Evolutionary conservation across 2,888 invertebrate species (phyloP).

Genomic region (Allolobophora icterica): DNA sequence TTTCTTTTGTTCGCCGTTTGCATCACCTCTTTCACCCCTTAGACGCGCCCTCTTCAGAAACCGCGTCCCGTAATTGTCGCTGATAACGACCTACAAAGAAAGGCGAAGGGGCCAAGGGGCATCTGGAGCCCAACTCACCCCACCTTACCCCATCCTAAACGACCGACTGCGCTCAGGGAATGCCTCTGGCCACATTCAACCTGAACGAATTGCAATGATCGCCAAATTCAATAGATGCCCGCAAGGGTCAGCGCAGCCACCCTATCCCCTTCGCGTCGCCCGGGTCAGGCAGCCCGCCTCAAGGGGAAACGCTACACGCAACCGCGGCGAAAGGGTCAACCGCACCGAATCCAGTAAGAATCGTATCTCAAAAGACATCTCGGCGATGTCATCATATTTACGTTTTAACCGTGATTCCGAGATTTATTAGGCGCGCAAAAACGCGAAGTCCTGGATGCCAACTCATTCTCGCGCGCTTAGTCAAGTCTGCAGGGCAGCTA

Average conservation of each 20-base stretch:
- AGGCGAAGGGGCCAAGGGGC: neutral
- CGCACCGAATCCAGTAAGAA: neutral
- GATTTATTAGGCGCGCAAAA: neutral
- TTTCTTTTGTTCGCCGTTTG: neutral
- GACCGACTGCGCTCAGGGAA: neutral
- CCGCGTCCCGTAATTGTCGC: neutral
- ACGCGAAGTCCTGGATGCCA: neutral
- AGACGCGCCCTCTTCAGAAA: too few relatives aligned
- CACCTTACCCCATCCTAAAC: neutral
- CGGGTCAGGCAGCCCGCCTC: neutral
- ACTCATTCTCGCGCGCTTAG: too few relatives aligned
- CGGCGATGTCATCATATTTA: neutral
- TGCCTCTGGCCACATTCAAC: neutral
- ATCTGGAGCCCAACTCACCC: neutral
- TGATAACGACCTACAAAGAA: conserved; percentile 10
- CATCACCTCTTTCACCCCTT: neutral
- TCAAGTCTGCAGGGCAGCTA: too few relatives aligned
- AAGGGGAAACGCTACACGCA: neutral
- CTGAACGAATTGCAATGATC: neutral
- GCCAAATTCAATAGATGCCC: neutral
- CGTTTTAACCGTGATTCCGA: neutral
- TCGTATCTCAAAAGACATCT: neutral
- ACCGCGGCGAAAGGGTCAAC: neutral
- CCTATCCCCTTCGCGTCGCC: neutral
- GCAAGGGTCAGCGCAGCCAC: neutral